Percentiles rank a stretch among this genome's conserved stretches.
These are phyloP conservation scores for Myioborus melanocephalus DNA, from an alignment of 2,797 vertebrate species.

Conservation along the genomic window DNA sequence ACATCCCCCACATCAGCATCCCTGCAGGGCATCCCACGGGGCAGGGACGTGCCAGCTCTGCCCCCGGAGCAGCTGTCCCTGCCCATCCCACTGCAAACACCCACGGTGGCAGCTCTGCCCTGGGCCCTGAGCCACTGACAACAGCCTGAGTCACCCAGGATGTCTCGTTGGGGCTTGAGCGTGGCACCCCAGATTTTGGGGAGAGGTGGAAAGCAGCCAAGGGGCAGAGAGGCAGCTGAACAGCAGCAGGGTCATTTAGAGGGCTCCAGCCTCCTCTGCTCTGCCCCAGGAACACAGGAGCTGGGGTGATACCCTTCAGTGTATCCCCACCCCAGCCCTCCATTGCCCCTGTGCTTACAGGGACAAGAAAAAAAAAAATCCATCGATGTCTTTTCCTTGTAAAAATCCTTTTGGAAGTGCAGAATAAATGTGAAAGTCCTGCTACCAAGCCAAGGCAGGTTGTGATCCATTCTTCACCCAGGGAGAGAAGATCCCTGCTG, in stretches of 20 bases:
- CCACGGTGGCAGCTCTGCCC: not conserved
- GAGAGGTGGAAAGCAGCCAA: not conserved
- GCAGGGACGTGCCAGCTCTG: not conserved
- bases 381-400: fast-evolving
- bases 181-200: not conserved
- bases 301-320: too few relatives aligned
- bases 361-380: not conserved
- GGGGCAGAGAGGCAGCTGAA: not conserved
- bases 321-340: not conserved
- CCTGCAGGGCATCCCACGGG: fast-evolving
- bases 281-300: not conserved
- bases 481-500: not conserved
- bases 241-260: not conserved
- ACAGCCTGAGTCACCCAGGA: not conserved
- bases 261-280: not conserved
- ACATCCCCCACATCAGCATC: not conserved
- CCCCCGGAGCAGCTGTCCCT: not conserved
- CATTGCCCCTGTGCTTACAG: not conserved
- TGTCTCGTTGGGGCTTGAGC: not conserved
- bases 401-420: not conserved
- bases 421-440: not conserved
- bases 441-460: not conserved
- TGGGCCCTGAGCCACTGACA: not conserved
- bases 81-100: not conserved
- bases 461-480: too few relatives aligned